Conservation (phyloP, 2,113 vertebrate genomes). For the Chiloscyllium plagiosum region DNA sequence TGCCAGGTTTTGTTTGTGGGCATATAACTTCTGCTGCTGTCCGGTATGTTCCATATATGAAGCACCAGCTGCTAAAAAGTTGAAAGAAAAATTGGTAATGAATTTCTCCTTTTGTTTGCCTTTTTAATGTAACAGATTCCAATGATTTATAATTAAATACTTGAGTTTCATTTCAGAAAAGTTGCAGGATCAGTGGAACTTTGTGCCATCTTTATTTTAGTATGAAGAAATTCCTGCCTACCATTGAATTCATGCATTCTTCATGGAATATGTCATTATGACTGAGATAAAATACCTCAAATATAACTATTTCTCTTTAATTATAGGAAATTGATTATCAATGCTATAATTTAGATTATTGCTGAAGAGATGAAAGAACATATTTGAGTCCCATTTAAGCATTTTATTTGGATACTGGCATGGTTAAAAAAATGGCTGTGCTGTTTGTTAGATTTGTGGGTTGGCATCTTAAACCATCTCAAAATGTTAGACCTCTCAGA, state of each 20-base stretch:
- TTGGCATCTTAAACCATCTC: not conserved
- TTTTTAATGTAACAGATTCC: not conserved
- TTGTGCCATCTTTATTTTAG: not conserved
- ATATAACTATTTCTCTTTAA: not conserved
- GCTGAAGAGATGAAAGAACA: not conserved
- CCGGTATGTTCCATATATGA: not conserved
- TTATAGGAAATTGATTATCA: not conserved
- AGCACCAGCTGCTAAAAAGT: not conserved
- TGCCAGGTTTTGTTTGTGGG: not conserved
- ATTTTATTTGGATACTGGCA: not conserved
- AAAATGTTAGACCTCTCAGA: not conserved
- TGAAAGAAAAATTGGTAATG: not conserved
- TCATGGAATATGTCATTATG: not conserved
- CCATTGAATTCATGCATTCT: not conserved
- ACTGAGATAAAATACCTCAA: not conserved
- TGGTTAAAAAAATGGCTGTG: not conserved
- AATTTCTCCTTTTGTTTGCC: not conserved
- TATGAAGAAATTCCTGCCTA: not conserved
- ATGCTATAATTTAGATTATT: not conserved
- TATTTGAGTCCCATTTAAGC: not conserved
- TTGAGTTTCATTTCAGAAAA: not conserved
- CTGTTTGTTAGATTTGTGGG: not conserved
- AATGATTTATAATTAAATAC: not conserved
- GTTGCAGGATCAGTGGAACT: not conserved
- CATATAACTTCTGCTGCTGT: not conserved